Base-by-base conservation (phyloP, 2,113 vertebrate genomes). In the Piprites chloris region DNA sequence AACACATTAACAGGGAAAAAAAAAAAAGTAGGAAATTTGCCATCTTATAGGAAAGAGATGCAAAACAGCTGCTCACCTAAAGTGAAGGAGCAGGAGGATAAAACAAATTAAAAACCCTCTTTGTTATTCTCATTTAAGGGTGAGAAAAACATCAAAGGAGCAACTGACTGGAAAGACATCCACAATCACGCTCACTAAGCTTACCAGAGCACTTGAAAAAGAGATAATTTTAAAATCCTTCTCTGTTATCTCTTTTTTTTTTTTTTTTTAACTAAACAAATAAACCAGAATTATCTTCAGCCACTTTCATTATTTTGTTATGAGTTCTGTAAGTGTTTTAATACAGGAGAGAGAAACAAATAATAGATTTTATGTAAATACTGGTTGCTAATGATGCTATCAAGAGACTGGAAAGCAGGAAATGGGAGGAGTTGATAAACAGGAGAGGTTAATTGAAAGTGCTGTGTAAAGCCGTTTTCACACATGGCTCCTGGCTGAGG, bases 311-410 rank as follows among this genome's bases (percentile, higher is more conserved):
- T 66, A 42, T 32, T 68, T 91, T 89, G 23, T 82, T 89, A 68
- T 55, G 30, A 94, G 69, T 69, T 94, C 26, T 49, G 30, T 65
- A 85, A 85, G 42, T 80, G 87, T 73, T 89, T 77, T 77, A 91
- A 65, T 74, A 55, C 17, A 30, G 35, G 18, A 69, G 14, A 69
- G 33, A 62, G 14, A 88, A 97, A 93, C 53, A 92, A 90, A 61
- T 83, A 83, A 76, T 65, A 80, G 72, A 69, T 86, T 94, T 78
- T 90, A 85, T 85, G 69, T 92, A 94, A 95, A 82, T 73, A 94
- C 46, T 27, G 19, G 16, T 62, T 94, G 65, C 37, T 92, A 87
- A 94, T 90, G 78, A 72, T 94, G 76, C 59, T 87, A 55, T 86
- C 63, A 89, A 80, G 76, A 79, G 67, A 65, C 33, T 68, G 41